A percentile compares a stretch with the other conserved stretches of the same genome.
Conservation (phyloP, 2,797 vertebrate species). For the Hypotaenidia philippensis region DNA sequence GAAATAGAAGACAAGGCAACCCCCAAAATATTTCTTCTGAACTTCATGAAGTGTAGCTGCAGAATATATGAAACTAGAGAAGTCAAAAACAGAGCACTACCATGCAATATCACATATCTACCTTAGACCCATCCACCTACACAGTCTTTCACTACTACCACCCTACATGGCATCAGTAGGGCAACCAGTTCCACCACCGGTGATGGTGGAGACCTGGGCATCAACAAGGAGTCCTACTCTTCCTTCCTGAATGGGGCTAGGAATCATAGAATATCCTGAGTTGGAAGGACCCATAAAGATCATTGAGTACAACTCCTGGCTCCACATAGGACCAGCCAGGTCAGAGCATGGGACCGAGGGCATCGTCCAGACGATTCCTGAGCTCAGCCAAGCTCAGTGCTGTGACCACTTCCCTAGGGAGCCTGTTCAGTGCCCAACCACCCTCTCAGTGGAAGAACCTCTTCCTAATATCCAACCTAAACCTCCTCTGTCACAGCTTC, state of each 20-base stretch:
- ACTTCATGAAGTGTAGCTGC: neutral
- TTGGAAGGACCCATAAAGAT: no score
- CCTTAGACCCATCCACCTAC: neutral
- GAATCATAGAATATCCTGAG: neutral
- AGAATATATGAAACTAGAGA: neutral
- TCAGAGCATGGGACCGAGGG: no score
- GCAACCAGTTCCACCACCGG: neutral
- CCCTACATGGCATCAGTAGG: neutral
- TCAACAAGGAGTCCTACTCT: neutral
- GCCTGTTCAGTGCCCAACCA: no score
- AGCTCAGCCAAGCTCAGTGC: no score
- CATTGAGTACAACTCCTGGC: no score
- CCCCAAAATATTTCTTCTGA: neutral
- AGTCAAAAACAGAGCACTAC: neutral
- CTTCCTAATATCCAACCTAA: no score
- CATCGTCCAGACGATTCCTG: no score
- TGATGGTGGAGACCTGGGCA: accelerated
- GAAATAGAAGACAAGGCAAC: neutral
- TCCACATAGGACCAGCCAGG: no score
- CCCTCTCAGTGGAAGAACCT: no score
- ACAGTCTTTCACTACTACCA: neutral
- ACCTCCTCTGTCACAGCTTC: no score
- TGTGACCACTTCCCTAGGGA: no score
- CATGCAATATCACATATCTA: accelerated
- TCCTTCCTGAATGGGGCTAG: neutral